Evolutionary conservation across 2,113 vertebrate genomes (phyloP), one percentile per base, ranked within the genome.

Genomic region (Elephas maximus): DNA sequence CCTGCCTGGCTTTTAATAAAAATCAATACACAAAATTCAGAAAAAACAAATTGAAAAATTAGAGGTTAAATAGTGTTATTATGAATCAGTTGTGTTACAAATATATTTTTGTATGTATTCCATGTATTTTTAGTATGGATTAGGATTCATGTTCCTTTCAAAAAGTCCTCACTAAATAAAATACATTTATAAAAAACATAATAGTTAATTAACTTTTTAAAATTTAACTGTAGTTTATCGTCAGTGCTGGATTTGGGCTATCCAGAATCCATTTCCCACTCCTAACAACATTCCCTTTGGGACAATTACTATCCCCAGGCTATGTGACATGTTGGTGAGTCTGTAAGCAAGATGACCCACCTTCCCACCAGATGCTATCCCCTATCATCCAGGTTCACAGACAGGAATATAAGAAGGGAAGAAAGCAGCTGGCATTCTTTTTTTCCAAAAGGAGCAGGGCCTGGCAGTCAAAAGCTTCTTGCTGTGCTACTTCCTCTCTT

Each of bases 81-180:
- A 67, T 6, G 88, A 96, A 87, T 57, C 1, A 88, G 23, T 28
- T 90, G 53, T 17, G 11, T 78, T 71, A 93, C 89, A 94, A 79
- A 86, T 48, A 92, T 9, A 88, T 78, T 88, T 48, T 63, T 45
- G 48, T 23, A 26, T 17, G 30, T 15, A 57, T 15, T 12, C 53
- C 15, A 57, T 20, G 37, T 69, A 21, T 76, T 41, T 84, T 93
- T 44, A 4, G 21, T 69, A 48, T 45, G 23, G 77, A 95, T 95
- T 92, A 97, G 28, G 94, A 94, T 60, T 90, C 14, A 69, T 37
- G 26, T 69, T 96, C 91, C 57, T 88, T 77, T 77, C 41, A 45
- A 23, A 26, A n/a, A 37, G 37, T 9, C 41, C 41, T 77, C 41
- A 77, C 23, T 77, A 77, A 77, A 74, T 74, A 26, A 77, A 44